Conservation (phyloP, 2,797 vertebrate species). For the Gambelia wislizenii region DNA sequence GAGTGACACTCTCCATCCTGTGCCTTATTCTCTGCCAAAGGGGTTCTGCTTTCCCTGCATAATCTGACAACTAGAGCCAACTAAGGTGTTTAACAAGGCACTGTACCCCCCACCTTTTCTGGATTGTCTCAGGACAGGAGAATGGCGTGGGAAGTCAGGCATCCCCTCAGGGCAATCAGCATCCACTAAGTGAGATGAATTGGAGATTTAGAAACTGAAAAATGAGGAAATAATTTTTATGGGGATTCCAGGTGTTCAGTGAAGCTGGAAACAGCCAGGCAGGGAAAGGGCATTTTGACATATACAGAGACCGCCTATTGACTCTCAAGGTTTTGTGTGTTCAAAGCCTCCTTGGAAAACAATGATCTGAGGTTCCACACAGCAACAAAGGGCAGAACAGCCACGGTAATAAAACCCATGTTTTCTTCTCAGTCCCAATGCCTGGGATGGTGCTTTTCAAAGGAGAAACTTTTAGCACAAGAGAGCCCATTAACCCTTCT, state of each 20-base stretch:
- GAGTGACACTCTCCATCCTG: background rate
- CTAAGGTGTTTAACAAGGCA: background rate
- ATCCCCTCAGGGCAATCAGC: background rate
- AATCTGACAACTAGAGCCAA: background rate
- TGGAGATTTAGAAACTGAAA: slow-evolving; percentile 24
- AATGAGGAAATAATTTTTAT: slow-evolving; percentile 40
- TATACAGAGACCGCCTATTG: too few relatives aligned
- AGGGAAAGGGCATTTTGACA: background rate
- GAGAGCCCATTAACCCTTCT: background rate
- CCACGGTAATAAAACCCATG: background rate
- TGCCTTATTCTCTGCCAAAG: background rate
- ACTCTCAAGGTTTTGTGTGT: background rate
- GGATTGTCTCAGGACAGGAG: too few relatives aligned
- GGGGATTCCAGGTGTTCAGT: slow-evolving; percentile 21
- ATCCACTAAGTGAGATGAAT: background rate
- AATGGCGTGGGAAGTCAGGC: background rate
- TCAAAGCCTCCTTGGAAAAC: background rate
- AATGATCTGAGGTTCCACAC: background rate
- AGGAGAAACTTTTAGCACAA: background rate
- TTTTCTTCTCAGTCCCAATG: background rate
- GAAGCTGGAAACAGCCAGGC: background rate
- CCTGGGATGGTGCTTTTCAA: background rate
- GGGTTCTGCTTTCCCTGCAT: background rate
- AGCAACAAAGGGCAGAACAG: background rate
- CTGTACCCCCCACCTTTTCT: background rate